Evolutionary conservation across 2,888 invertebrate genomes (phyloP), one percentile per base, ranked within the genome.

Genomic region (Tenthredo scrophulariae): DNA sequence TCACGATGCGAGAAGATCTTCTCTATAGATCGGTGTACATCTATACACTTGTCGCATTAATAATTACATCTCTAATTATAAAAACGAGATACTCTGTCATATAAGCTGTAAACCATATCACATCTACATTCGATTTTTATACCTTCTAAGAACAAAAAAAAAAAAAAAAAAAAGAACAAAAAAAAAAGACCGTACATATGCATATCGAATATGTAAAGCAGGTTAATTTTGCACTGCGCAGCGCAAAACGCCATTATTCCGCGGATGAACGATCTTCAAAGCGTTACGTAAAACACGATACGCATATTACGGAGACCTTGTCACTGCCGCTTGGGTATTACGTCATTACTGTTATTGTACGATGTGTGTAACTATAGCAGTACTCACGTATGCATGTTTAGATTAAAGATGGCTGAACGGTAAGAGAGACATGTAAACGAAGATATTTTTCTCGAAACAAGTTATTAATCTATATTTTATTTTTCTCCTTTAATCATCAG

Each of bases 231-330:
- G 9, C 40, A 18, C 43, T 43, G n/a, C 72, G 72, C n/a, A 74
- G n/a, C 72, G 72, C n/a, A 74, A 9, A 43, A 26, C 46, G 58
- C 43, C 29, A 75, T 84, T 77, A 33, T 84, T 84, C n/a, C 82
- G 40, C 37, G 82, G 84, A 58, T 29, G 83, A 86, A 86, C 86
- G 85, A 84, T 86, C 85, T 54, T 85, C 70, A 37, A 58, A 80
- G 29, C 79, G 77, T 89, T 89, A 87, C 88, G 87, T 88, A 89
- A 89, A 84, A 37, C 80, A 67, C 83, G 18, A 80, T 62, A 54
- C 86, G 84, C 46, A 74, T 58, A 86, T 89, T 88, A 87, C 86
- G 85, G 79, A 84, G 89, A 89, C 89, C 89, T 89, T 89, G 89
- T 86, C 80, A 80, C 86, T 88, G 54, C 74, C 84, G 58, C 72